phyloP scores from a whole-genome alignment of 2,888 invertebrate genomes.

The Acrocera orbiculus region DNA sequence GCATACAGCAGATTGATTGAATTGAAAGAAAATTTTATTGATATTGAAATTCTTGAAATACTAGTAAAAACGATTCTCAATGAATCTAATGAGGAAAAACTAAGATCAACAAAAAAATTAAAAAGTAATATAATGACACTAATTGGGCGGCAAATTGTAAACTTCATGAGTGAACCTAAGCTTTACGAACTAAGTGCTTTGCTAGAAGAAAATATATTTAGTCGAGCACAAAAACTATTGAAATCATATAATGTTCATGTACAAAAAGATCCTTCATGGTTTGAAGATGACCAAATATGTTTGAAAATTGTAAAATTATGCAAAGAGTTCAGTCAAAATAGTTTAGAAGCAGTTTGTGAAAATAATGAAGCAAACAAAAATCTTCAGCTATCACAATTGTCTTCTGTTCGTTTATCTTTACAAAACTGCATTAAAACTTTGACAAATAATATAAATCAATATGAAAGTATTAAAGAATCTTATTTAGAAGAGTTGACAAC shows the following conservation, averaged over 20 bases:
- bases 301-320: constrained; percentile 44
- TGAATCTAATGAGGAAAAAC: constrained; percentile 43
- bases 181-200: constrained; percentile 72
- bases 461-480: constrained; percentile 30
- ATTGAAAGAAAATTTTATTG: constrained; percentile 54
- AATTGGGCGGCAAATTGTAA: constrained; percentile 26
- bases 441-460: constrained; percentile 31
- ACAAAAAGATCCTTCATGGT: constrained; percentile 40
- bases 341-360: constrained; percentile 35
- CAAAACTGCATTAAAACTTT: constrained; percentile 38
- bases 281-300: constrained; percentile 39
- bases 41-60: constrained; percentile 54
- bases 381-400: constrained; percentile 38
- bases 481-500: constrained; percentile 25
- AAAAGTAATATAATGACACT: constrained; percentile 23
- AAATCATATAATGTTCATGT: constrained; percentile 58
- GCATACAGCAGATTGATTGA: constrained; percentile 76
- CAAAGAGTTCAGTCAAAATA: constrained; percentile 38
- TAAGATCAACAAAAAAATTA: constrained; percentile 31
- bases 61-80: constrained; percentile 51
- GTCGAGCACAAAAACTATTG: constrained; percentile 53
- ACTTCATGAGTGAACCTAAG: constrained; percentile 45
- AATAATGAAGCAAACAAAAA: constrained; percentile 33
- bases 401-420: constrained; percentile 39
- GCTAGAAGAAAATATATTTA: constrained; percentile 38